These are phyloP conservation scores for Stegostoma tigrinum DNA, from an alignment of 2,113 vertebrate species.

Conservation along the genomic window DNA sequence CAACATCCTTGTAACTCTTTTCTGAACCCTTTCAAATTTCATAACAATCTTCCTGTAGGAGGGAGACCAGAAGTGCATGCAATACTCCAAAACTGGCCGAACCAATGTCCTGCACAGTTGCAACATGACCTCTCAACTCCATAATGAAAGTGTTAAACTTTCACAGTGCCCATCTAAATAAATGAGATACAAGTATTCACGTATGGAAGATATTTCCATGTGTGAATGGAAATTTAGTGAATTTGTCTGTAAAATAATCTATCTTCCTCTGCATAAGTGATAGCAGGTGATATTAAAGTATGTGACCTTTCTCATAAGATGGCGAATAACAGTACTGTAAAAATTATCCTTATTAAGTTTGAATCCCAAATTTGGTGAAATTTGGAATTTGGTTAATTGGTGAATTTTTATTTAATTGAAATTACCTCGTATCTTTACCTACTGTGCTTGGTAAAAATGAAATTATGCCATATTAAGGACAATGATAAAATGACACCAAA, in stretches of 20 bases:
- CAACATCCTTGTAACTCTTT: too few species aligned
- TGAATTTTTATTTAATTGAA: background rate
- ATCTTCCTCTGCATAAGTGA: background rate
- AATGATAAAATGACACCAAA: background rate
- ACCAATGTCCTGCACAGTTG: too few species aligned
- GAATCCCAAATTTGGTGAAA: background rate
- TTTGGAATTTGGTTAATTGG: too few species aligned
- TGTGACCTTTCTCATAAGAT: conserved; percentile 23
- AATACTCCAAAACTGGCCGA: too few species aligned
- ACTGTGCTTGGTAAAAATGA: background rate
- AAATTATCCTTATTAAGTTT: background rate
- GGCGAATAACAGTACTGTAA: background rate
- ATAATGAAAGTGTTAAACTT: background rate
- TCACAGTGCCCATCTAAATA: background rate
- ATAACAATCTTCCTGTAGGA: too few species aligned
- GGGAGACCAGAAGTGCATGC: too few species aligned
- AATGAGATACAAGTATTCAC: background rate
- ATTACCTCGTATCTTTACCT: background rate
- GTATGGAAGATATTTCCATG: background rate
- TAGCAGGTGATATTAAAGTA: conserved; percentile 4
- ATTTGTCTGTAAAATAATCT: background rate
- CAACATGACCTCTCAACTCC: too few species aligned
- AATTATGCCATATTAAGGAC: background rate
- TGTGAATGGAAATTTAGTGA: too few species aligned
- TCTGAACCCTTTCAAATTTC: too few species aligned